Evolutionary conservation across 2,888 invertebrate species (phyloP).

Genomic region (Odontothrips loti): DNA sequence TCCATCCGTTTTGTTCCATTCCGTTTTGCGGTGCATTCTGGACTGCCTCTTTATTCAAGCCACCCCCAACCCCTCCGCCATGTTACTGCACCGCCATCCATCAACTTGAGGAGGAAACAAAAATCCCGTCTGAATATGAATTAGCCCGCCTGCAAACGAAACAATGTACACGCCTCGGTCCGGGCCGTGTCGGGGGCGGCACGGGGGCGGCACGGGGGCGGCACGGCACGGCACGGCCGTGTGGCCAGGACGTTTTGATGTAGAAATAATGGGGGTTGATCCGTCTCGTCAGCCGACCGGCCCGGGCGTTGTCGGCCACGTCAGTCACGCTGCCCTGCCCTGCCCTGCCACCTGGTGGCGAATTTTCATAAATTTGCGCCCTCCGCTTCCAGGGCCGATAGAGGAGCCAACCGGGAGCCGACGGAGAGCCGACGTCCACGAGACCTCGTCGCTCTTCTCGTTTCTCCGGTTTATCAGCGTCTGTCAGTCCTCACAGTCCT

Average conservation of each 20-base stretch:
- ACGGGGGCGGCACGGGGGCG: too few relatives aligned
- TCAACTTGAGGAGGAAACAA: conserved; percentile 25
- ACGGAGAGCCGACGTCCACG: too few relatives aligned
- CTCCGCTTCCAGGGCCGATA: too few relatives aligned
- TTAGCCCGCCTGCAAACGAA: conserved; percentile 22
- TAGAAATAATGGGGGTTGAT: conserved; percentile 23
- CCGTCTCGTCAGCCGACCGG: neutral
- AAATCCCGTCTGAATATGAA: conserved; percentile 25
- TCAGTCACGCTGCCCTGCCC: neutral
- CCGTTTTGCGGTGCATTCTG: too few relatives aligned
- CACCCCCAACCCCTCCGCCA: neutral
- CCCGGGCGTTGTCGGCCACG: neutral
- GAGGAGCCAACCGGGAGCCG: too few relatives aligned
- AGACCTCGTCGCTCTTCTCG: too few relatives aligned
- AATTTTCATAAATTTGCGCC: too few relatives aligned
- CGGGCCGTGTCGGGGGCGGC: neutral
- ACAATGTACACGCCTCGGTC: conserved; percentile 3
- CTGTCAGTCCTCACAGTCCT: too few relatives aligned
- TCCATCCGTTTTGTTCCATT: too few relatives aligned
- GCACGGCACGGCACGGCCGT: neutral
- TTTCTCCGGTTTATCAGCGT: too few relatives aligned
- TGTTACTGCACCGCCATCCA: neutral
- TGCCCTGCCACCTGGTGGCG: too few relatives aligned
- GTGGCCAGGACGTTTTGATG: neutral
- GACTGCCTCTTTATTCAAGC: neutral